Evolutionary conservation across 2,888 invertebrate genomes (phyloP).

Genomic region (Athetis lepigone): DNA sequence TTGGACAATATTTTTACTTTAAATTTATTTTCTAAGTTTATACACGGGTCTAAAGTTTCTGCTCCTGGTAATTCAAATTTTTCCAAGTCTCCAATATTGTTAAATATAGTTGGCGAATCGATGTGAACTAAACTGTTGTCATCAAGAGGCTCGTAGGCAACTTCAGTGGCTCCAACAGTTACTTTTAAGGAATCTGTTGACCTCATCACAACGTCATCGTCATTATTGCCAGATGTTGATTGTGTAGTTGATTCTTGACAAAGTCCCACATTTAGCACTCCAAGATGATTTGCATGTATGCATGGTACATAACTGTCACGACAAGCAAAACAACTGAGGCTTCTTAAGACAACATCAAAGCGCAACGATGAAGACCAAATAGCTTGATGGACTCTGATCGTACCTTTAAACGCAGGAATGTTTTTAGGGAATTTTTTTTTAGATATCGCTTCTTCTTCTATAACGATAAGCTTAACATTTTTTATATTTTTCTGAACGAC

Average conservation of each 20-base stretch:
- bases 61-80: background rate
- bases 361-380: slow-evolving; percentile 2
- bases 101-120: slow-evolving; percentile 3
- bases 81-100: slow-evolving; percentile 1
- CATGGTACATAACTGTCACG: slow-evolving; percentile 2
- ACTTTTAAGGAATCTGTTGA: background rate
- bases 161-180: background rate
- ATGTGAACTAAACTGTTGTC: background rate
- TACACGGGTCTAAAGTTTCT: background rate
- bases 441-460: background rate
- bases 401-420: background rate
- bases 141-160: background rate
- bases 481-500: slow-evolving; percentile 1
- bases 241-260: slow-evolving; percentile 2
- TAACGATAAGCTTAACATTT: background rate
- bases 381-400: slow-evolving; percentile 6
- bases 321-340: background rate
- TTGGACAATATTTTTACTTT: slow-evolving; percentile 3
- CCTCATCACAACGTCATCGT: slow-evolving; percentile 1
- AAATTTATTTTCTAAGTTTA: no score
- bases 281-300: background rate
- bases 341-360: slow-evolving; percentile 1
- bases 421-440: no score
- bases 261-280: slow-evolving; percentile 2
- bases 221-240: background rate